Base-by-base conservation (phyloP, 1,140 invertebrate genomes). In the Neodiprion lecontei region DNA sequence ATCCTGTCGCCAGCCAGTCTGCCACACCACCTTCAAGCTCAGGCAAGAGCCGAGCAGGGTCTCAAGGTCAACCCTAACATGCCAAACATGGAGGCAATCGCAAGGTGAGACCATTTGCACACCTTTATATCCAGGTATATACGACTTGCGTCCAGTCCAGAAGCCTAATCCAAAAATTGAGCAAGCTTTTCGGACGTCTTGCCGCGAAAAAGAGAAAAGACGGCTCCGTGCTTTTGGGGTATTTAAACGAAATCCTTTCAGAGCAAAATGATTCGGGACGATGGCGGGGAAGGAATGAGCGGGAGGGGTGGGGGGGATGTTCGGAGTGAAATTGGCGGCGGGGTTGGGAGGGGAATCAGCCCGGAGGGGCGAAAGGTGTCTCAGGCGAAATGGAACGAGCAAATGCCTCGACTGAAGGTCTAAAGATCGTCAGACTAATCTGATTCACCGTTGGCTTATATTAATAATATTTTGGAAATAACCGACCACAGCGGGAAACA, bases 1-100 rank as follows among this genome's bases (percentile, higher is more conserved):
- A 92, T 96, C 73, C 92, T 96, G 88, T 96, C 95, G 65, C 95
- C 95, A 7, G 95, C 95, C n/a, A 95, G 96, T 91, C 92, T 94
- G 77, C 95, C 95, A 61, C 94, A 94, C 79, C 94, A 94, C 71
- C 89, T 96, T 48, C 87, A 88, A 78, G 86, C 86, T 72, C 87
- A 88, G 79, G 87, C 87, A 69, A 83, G 87, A 3, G 85, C 82
- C 70, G 87, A 88, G 65, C 87, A 88, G 78, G 87, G 87, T 17
- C 83, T 88, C 93, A 96, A 89, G 91, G 93, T 80, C 91, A 94
- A 87, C 90, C 93, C 75, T 81, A 89, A 90, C 75, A 92, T 94
- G 89, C 91, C 94, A 80, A 93, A 94, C 84, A 95, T 95, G 93
- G 94, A 96, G 86, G 94, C 95, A 74, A 90, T 96, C 48, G 95